Conservation (phyloP, 2,797 vertebrate genomes). For the Urophycis tenuis region DNA sequence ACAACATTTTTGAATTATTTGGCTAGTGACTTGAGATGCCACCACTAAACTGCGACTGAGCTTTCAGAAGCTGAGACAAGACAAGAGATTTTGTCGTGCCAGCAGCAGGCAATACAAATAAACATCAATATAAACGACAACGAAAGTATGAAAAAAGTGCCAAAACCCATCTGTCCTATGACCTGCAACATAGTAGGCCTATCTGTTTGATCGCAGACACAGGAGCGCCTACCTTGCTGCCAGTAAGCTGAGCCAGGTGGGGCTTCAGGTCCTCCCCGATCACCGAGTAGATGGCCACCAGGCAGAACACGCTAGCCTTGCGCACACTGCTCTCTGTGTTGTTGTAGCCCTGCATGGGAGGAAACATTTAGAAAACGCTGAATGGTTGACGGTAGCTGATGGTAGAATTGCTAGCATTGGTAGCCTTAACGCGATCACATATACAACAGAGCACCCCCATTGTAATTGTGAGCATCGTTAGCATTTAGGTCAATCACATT, state of each 20-base stretch:
- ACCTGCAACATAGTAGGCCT: too few relatives aligned
- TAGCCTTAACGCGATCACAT: neutral
- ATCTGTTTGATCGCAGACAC: too few relatives aligned
- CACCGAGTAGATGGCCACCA: constrained; percentile 88
- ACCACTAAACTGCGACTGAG: too few relatives aligned
- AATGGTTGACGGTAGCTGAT: too few relatives aligned
- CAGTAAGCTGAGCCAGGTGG: constrained; percentile 87
- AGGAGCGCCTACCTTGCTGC: constrained; percentile 78
- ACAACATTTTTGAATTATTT: too few relatives aligned
- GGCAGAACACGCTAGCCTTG: constrained; percentile 92
- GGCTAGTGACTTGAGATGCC: too few relatives aligned
- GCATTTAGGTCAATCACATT: neutral
- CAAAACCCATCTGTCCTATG: too few relatives aligned
- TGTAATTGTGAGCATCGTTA: neutral
- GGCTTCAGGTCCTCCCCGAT: constrained; percentile 92
- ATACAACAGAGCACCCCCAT: neutral
- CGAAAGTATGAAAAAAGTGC: too few relatives aligned
- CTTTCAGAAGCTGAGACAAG: too few relatives aligned
- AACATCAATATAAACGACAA: too few relatives aligned
- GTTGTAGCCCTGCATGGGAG: constrained; percentile 78
- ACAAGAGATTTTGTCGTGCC: too few relatives aligned
- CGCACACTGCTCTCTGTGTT: constrained; percentile 93
- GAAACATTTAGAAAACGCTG: neutral
- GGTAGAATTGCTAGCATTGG: neutral
- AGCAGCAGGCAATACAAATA: too few relatives aligned